phyloP scores from a whole-genome alignment of 1,140 invertebrate genomes.

The Phenacoccus solenopsis region DNA sequence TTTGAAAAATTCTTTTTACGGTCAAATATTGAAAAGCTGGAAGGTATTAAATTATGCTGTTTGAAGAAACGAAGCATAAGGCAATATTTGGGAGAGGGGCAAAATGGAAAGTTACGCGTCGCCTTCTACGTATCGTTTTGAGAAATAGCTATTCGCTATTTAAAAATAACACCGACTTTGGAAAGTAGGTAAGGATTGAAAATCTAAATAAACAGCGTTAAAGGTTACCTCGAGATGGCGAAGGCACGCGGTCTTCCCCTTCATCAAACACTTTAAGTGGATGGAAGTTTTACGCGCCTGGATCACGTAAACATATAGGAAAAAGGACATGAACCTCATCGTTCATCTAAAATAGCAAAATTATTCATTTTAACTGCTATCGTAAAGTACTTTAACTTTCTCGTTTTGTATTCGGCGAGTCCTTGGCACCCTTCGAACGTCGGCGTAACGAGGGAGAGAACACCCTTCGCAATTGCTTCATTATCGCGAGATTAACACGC shows the following conservation, averaged over 20 bases:
- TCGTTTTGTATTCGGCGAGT: conserved; percentile 9
- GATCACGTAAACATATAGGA: not conserved
- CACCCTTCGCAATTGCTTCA: conserved; percentile 11
- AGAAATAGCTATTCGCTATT: no score
- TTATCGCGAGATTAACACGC: conserved; percentile 17
- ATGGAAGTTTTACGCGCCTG: not conserved
- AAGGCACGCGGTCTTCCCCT: no score
- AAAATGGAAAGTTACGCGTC: no score
- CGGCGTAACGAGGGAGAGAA: not conserved
- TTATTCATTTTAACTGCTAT: conserved; percentile 14
- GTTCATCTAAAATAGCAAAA: conserved; percentile 13
- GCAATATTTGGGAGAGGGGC: no score
- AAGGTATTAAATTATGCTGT: not conserved
- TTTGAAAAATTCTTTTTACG: not conserved
- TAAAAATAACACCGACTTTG: no score
- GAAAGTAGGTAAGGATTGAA: no score
- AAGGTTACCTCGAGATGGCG: no score
- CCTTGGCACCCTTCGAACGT: not conserved
- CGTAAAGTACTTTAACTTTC: conserved; percentile 13
- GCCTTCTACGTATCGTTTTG: no score
- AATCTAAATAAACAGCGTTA: no score
- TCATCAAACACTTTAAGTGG: no score
- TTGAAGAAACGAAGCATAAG: no score
- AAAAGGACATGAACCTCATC: conserved; percentile 3
- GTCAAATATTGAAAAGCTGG: not conserved